These are phyloP conservation scores for Paramormyrops kingsleyae DNA, from an alignment of 2,113 vertebrate species.

Conservation along the genomic window DNA sequence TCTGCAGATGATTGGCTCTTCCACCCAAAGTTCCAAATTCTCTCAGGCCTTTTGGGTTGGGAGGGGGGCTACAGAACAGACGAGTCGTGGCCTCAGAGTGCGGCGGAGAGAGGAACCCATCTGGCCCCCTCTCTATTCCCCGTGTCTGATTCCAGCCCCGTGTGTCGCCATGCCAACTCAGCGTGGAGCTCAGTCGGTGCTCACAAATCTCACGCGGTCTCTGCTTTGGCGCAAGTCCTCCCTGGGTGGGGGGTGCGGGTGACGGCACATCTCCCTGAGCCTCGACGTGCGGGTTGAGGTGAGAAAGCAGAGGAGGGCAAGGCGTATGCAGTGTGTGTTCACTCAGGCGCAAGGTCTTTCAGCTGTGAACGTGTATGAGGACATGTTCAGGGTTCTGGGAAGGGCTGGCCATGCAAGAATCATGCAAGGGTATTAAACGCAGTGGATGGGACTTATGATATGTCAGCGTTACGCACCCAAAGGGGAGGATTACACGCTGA, in stretches of 20 bases:
- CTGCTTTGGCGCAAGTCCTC: not conserved
- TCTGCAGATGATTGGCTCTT: not conserved
- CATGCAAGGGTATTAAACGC: not conserved
- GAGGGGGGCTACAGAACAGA: not conserved
- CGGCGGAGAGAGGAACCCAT: not conserved
- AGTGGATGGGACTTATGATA: not conserved
- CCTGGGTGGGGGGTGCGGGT: not conserved
- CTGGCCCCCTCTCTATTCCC: not conserved
- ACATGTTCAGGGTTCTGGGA: not conserved
- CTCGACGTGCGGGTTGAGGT: not conserved
- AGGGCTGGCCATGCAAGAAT: not conserved
- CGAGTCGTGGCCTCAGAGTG: not conserved
- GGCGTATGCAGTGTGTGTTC: not conserved
- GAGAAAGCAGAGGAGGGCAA: not conserved
- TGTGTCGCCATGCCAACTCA: slow-evolving; percentile 16
- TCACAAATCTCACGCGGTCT: not conserved
- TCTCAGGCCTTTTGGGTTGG: not conserved
- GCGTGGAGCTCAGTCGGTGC: not conserved
- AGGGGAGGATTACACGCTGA: not conserved
- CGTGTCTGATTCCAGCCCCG: not conserved
- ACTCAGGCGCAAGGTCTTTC: not conserved
- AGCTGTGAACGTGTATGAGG: not conserved
- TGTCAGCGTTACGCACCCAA: not conserved
- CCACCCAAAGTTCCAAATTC: not conserved
- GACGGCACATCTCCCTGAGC: not conserved